phyloP scores from a whole-genome alignment of 2,888 invertebrate genomes.

The Drosophila affinis region DNA sequence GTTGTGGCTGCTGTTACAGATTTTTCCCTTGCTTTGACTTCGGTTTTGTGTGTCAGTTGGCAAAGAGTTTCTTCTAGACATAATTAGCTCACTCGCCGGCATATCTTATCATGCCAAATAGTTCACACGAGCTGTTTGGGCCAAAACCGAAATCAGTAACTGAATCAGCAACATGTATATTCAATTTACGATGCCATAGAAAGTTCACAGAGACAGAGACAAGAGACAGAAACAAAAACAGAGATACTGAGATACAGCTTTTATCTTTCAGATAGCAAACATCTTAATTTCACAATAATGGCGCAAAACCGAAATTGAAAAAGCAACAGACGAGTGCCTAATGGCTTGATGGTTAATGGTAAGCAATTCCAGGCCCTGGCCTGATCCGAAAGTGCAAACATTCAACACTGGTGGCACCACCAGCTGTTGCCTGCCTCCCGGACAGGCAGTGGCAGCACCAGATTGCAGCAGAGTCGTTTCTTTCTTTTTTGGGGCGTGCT shows the following conservation, averaged over 20 bases:
- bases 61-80: constrained; percentile 57
- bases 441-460: constrained; percentile 41
- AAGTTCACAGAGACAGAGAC: constrained; percentile 50
- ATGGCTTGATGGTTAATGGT: constrained; percentile 38
- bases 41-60: constrained; percentile 53
- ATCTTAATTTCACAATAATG: constrained; percentile 77
- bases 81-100: constrained; percentile 66
- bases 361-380: constrained; percentile 35
- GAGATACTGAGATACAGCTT: neutral
- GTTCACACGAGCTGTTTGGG: constrained; percentile 52
- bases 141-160: constrained; percentile 16
- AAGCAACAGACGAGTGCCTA: constrained; percentile 26
- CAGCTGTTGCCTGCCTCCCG: constrained; percentile 42
- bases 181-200: constrained; percentile 45
- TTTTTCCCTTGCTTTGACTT: constrained; percentile 52
- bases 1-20: constrained; percentile 66
- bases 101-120: constrained; percentile 71
- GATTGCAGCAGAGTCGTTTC: constrained; percentile 43
- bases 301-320: constrained; percentile 64
- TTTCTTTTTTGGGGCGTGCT: constrained; percentile 25
- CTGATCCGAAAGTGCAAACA: constrained; percentile 69
- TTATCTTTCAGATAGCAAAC: constrained; percentile 38
- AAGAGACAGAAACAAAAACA: neutral
- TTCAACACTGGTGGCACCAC: constrained; percentile 71
- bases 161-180: constrained; percentile 23